Evolutionary conservation across 2,113 vertebrate genomes (phyloP).

Genomic region (Suncus etruscus): DNA sequence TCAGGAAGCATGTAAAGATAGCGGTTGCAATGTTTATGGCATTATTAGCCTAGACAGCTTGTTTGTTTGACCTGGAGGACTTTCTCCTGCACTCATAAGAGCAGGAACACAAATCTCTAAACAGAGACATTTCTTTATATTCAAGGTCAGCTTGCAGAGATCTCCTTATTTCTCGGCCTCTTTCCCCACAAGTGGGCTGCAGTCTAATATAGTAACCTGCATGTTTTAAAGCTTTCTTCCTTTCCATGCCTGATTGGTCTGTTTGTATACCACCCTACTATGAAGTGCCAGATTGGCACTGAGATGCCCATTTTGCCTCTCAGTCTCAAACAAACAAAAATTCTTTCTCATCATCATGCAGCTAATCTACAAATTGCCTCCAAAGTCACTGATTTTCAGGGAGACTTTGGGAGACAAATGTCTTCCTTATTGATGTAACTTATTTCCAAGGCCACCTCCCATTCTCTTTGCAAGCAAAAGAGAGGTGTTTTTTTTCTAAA

Average conservation of each 20-base stretch:
- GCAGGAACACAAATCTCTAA: too few relatives aligned
- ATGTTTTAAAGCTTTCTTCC: background rate
- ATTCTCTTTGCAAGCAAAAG: slow-evolving; percentile 52
- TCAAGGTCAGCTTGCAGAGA: too few relatives aligned
- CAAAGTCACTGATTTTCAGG: slow-evolving; percentile 24
- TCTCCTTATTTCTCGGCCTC: too few relatives aligned
- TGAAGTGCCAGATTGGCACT: background rate
- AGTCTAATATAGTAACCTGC: background rate
- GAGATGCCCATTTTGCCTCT: background rate
- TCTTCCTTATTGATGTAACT: slow-evolving; percentile 26
- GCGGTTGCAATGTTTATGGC: too few relatives aligned
- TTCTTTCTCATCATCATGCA: background rate
- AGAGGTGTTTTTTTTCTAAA: background rate
- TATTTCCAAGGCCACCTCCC: background rate
- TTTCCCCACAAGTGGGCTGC: background rate
- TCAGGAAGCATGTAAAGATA: too few relatives aligned
- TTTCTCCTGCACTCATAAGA: too few relatives aligned
- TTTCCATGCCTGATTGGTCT: background rate
- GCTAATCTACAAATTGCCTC: slow-evolving; percentile 25
- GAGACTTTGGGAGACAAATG: slow-evolving; percentile 46
- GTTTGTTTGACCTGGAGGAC: too few relatives aligned
- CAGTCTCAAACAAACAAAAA: slow-evolving; percentile 3
- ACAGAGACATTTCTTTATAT: too few relatives aligned
- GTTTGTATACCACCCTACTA: background rate
- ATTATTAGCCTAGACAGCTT: too few relatives aligned